Conservation (phyloP, 2,888 invertebrate genomes). For the Drosophila prolongata region DNA sequence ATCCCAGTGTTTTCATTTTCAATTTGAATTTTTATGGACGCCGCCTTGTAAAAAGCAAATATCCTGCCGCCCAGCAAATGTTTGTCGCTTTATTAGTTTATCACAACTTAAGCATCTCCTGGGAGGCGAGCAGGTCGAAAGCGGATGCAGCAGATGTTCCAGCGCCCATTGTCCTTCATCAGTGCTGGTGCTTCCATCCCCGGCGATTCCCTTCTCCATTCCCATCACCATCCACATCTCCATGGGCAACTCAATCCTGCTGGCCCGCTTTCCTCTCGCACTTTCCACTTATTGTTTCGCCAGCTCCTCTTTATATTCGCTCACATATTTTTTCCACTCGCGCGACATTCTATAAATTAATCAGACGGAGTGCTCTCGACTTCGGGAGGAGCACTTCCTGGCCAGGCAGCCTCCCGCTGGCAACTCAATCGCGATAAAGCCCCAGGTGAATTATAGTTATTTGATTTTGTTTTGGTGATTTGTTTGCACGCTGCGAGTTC, state of each 20-base stretch:
- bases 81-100: constrained; percentile 80
- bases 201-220: neutral
- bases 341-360: constrained; percentile 76
- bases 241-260: constrained; percentile 20
- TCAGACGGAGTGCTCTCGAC: constrained; percentile 72
- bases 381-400: constrained; percentile 30
- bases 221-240: neutral
- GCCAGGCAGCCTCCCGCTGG: constrained; percentile 48
- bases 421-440: constrained; percentile 78
- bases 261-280: constrained; percentile 20
- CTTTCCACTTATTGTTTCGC: constrained; percentile 40
- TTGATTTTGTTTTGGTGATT: constrained; percentile 77
- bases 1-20: constrained; percentile 72
- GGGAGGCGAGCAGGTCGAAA: constrained; percentile 50
- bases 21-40: constrained; percentile 73
- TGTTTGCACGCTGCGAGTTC: constrained; percentile 56
- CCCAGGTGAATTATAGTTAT: constrained; percentile 79
- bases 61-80: constrained; percentile 67
- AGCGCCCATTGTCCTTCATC: constrained; percentile 46
- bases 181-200: constrained; percentile 39
- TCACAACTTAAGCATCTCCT: constrained; percentile 71
- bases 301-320: constrained; percentile 21
- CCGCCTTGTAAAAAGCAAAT: constrained; percentile 75
- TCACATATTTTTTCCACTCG: constrained; percentile 40
- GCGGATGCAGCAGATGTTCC: constrained; percentile 32